These are phyloP conservation scores for Heliconius aoede DNA, from an alignment of 2,888 invertebrate genomes.

Conservation along the genomic window DNA sequence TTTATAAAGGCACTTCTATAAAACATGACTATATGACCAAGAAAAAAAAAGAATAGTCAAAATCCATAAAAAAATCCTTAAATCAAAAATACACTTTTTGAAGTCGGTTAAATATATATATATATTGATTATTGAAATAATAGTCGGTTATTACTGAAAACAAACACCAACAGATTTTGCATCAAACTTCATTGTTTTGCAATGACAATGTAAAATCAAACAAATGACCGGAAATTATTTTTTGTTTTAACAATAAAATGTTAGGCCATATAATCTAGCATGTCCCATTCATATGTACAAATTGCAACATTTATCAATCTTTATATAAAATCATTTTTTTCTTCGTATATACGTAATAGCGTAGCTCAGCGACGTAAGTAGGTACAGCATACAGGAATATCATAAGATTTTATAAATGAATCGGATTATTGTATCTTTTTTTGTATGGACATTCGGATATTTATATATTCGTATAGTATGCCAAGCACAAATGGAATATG, in stretches of 20 bases:
- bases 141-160: constrained; percentile 6
- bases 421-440: background rate
- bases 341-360: background rate
- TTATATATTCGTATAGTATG: background rate
- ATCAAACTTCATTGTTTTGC: constrained; percentile 16
- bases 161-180: background rate
- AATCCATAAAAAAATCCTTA: background rate
- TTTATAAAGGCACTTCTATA: too few species aligned
- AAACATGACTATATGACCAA: too few species aligned
- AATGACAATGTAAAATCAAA: constrained; percentile 16
- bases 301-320: background rate
- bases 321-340: background rate
- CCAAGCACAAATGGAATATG: constrained; percentile 19
- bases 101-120: constrained; percentile 5
- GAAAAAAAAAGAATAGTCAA: background rate
- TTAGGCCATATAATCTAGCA: background rate
- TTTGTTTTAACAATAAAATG: constrained; percentile 28
- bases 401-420: background rate
- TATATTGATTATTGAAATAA: constrained; percentile 8
- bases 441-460: constrained; percentile 8
- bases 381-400: background rate
- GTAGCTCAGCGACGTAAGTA: too few species aligned
- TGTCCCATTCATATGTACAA: background rate
- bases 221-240: constrained; percentile 44
- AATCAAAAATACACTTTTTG: background rate